These are phyloP conservation scores for Holothuria scabra DNA, from an alignment of 53 echinoderm and acorn worm genomes.

Conservation along the genomic window DNA sequence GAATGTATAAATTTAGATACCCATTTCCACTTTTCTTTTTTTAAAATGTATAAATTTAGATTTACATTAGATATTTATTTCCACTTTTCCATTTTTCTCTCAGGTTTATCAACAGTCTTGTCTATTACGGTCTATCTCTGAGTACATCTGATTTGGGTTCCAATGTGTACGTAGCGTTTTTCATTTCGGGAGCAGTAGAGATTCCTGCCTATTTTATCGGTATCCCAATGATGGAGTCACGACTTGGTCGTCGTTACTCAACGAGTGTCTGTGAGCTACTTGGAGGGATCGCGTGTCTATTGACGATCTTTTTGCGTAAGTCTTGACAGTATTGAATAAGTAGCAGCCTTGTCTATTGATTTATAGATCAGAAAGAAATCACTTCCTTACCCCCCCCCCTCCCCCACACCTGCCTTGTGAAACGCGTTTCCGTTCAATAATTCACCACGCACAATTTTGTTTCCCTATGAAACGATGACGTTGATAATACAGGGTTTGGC, in stretches of 20 bases:
- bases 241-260: slow-evolving; percentile 49
- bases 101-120: slow-evolving; percentile 61
- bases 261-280: slow-evolving; percentile 57
- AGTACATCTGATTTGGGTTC: slow-evolving; percentile 64
- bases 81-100: neutral
- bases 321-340: neutral
- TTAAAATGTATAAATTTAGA: too few species aligned
- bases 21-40: too few species aligned
- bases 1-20: too few species aligned
- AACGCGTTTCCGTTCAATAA: too few species aligned
- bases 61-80: too few species aligned
- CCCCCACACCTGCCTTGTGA: too few species aligned
- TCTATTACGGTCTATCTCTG: slow-evolving; percentile 70
- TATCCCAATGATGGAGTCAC: slow-evolving; percentile 56
- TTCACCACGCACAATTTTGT: too few species aligned
- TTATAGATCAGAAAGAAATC: too few species aligned
- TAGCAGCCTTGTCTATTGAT: neutral
- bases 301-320: slow-evolving; percentile 78
- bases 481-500: too few species aligned
- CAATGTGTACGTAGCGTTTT: slow-evolving; percentile 63
- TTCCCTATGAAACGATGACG: too few species aligned
- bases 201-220: slow-evolving; percentile 56
- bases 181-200: slow-evolving; percentile 72
- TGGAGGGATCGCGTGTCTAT: slow-evolving; percentile 72
- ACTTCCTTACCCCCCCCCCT: too few species aligned